Evolutionary conservation across 2,888 invertebrate species (phyloP).

Genomic region (Trissoscelio sp.): DNA sequence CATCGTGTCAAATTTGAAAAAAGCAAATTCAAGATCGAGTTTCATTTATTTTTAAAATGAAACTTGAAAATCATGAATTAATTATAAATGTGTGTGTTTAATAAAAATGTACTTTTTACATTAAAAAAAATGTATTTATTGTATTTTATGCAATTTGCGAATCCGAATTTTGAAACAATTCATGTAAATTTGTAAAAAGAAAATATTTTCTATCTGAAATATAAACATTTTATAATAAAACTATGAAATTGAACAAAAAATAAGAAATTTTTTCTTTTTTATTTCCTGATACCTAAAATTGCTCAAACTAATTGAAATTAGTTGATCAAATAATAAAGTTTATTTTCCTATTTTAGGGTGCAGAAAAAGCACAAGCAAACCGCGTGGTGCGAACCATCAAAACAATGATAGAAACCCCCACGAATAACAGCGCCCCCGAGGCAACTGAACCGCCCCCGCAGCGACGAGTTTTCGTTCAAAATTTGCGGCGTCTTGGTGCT

Average conservation of each 20-base stretch:
- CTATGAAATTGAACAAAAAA: too few species aligned
- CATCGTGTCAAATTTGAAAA: too few species aligned
- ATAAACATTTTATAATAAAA: too few species aligned
- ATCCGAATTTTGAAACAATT: too few species aligned
- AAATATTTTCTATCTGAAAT: too few species aligned
- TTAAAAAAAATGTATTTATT: slow-evolving; percentile 18
- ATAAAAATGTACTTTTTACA: slow-evolving; percentile 35
- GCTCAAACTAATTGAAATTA: neutral
- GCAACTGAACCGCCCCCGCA: slow-evolving; percentile 9
- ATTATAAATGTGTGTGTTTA: slow-evolving; percentile 10
- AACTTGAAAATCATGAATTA: slow-evolving; percentile 15
- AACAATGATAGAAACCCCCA: neutral
- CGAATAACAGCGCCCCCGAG: slow-evolving; percentile 1
- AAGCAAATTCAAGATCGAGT: neutral
- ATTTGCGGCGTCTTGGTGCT: slow-evolving; percentile 71
- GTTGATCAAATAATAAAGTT: neutral
- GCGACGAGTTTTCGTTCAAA: slow-evolving; percentile 77
- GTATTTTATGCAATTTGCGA: neutral
- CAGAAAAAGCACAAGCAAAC: slow-evolving; percentile 14
- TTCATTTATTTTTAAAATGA: neutral
- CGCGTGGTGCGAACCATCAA: slow-evolving; percentile 40
- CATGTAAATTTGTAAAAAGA: too few species aligned
- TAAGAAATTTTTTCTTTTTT: neutral
- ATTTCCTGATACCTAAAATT: neutral
- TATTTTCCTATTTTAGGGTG: slow-evolving; percentile 2